Base-by-base conservation (phyloP, 37 sponge, comb jelly and placozoan species). In the Ianthella basta region DNA sequence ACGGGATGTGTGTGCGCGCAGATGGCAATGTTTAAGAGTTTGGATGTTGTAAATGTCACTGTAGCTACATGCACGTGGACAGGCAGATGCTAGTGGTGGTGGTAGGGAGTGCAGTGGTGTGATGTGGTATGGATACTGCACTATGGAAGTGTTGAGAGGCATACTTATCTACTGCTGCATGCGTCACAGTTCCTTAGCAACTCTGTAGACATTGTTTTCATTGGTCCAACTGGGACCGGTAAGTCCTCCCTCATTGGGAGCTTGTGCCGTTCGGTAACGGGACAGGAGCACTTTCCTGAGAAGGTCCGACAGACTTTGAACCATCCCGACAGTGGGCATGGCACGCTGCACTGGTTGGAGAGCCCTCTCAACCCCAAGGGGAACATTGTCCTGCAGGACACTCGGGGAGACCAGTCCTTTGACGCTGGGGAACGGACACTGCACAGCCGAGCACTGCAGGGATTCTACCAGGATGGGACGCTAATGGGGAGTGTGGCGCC, bases 211-310 rank as follows among this genome's bases (percentile, higher is more conserved):
- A 91, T 94, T 25, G 93, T 92, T 0, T 97, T 97, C 81, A 81
- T 97, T 65, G 97, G 97, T 55, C 97, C 97, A 32, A 72, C 83
- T 8, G 97, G 97, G 18, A 94, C 97, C 1, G 97, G 97, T 0
- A 97, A 97, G 86, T 94, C 95, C 0, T 92, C 92, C 25, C 72
- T 97, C 53, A 94, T 97, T 24, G 97, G 97, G 35, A 94, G 95
- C 83, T 80, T 97, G 60, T 94, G 40, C 33, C 74, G 97, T 27
- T 86, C 95, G 8, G 93, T 92, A 50, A 92, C 86, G 24, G 87
- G 83, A 20, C 56, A 34, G 55, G 63, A 59, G 0, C 24, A 50
- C n/a, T 97, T 97, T 56, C 97, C 97, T 0, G 91, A 86, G 14
- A 64, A 85, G 57, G 73, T 97, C 21, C 59, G 65, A 64, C 86